A percentile compares a stretch with the other conserved stretches of the same genome.
These are phyloP conservation scores for Heliconius ethilla DNA, from an alignment of 2,888 invertebrate species.

Conservation along the genomic window DNA sequence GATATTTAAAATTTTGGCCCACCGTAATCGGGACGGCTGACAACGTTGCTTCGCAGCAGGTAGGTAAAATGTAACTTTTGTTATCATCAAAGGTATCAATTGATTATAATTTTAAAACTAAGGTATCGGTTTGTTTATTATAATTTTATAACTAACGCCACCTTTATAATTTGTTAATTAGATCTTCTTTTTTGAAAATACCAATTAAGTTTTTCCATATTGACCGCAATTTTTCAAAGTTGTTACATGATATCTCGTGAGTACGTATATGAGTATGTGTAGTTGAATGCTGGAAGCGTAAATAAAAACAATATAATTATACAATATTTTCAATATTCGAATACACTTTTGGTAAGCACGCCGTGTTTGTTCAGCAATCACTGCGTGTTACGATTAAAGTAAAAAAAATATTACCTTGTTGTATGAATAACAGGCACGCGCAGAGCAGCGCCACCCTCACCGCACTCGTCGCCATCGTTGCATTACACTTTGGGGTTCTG, in stretches of 20 bases:
- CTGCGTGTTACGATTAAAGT: neutral
- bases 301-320: neutral
- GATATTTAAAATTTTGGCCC: too few relatives aligned
- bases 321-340: neutral
- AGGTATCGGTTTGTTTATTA: neutral
- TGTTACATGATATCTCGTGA: too few relatives aligned
- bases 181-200: too few relatives aligned
- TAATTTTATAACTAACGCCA: too few relatives aligned
- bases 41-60: too few relatives aligned
- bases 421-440: conserved; percentile 68
- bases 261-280: neutral
- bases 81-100: too few relatives aligned
- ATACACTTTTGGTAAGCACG: neutral
- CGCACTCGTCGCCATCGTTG: conserved; percentile 68
- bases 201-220: too few relatives aligned
- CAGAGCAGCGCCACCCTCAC: conserved; percentile 74
- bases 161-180: too few relatives aligned
- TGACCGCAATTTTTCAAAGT: too few relatives aligned
- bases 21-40: too few relatives aligned
- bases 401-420: conserved; percentile 56
- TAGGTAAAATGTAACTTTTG: neutral
- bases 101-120: too few relatives aligned
- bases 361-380: neutral
- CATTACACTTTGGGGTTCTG: conserved; percentile 73
- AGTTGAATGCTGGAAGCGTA: neutral